Evolutionary conservation across 2,797 vertebrate species (phyloP).

Genomic region (Hydrophis major): DNA sequence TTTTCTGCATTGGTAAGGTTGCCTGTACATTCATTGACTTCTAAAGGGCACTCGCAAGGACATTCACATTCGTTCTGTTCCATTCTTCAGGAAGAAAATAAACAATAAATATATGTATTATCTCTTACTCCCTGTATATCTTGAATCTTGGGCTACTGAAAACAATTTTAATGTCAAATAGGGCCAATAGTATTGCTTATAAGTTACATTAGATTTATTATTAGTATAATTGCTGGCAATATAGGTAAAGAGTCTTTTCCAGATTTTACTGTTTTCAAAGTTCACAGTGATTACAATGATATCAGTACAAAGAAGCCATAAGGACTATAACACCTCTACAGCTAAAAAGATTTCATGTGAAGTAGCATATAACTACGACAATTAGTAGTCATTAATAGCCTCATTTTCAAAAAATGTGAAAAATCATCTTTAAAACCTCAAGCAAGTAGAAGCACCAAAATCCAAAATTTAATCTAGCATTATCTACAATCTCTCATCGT

Average conservation of each 20-base stretch:
- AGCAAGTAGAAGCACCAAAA: background rate
- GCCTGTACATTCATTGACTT: conserved; percentile 97
- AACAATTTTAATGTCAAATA: background rate
- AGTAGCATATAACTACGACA: background rate
- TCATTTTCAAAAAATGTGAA: background rate
- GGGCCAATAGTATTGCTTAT: background rate
- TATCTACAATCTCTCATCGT: background rate
- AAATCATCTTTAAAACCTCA: background rate
- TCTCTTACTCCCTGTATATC: background rate
- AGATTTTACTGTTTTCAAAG: background rate
- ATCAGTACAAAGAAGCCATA: background rate
- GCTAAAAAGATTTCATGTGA: background rate
- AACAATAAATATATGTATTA: background rate
- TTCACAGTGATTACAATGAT: background rate
- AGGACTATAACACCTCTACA: background rate
- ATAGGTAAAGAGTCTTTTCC: background rate
- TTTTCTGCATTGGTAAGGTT: conserved; percentile 96
- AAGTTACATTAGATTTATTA: background rate
- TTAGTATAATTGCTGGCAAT: background rate
- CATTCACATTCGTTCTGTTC: conserved; percentile 99
- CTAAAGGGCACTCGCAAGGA: conserved; percentile 97
- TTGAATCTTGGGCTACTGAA: background rate
- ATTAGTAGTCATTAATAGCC: background rate
- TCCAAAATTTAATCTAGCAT: background rate
- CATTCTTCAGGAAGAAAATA: conserved; percentile 79